These are phyloP conservation scores for Tenthredo mesomela DNA, from an alignment of 2,888 invertebrate genomes.

Conservation along the genomic window DNA sequence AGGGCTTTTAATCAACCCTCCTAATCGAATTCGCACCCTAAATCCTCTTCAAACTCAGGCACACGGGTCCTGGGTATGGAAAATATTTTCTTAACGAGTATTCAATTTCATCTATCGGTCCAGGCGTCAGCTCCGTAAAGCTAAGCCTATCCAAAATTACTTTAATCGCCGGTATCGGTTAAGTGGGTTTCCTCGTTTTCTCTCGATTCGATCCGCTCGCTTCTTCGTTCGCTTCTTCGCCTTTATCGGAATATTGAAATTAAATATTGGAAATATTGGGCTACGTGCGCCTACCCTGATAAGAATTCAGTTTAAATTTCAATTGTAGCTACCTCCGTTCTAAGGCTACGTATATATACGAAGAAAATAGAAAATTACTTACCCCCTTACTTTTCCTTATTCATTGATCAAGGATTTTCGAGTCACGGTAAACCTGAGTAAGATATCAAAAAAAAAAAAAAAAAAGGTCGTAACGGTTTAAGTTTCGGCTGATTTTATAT, in stretches of 20 bases:
- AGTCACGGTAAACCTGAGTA: not conserved
- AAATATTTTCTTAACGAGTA: constrained; percentile 68
- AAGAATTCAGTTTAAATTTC: constrained; percentile 45
- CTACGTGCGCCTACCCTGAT: constrained; percentile 1
- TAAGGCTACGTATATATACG: not conserved
- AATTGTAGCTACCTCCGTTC: not conserved
- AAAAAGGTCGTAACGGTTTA: not conserved
- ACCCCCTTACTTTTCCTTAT: constrained; percentile 22
- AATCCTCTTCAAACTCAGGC: constrained; percentile 30
- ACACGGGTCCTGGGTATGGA: constrained; percentile 48
- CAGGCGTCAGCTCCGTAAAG: constrained; percentile 16
- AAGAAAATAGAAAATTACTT: not conserved
- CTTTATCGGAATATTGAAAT: constrained; percentile 20
- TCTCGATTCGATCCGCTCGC: constrained; percentile 25
- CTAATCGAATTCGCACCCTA: constrained; percentile 47
- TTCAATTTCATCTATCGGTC: constrained; percentile 62
- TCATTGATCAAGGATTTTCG: not conserved
- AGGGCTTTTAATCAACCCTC: constrained; percentile 38
- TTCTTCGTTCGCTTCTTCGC: constrained; percentile 5
- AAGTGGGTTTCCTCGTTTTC: constrained; percentile 34
- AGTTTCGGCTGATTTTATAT: not conserved
- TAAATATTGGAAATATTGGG: constrained; percentile 33
- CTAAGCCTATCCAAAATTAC: constrained; percentile 43
- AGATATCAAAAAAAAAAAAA: not conserved
- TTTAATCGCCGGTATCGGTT: constrained; percentile 29